Conservation (phyloP, 2,797 vertebrate species). For the Scomberomorus guttatus region DNA sequence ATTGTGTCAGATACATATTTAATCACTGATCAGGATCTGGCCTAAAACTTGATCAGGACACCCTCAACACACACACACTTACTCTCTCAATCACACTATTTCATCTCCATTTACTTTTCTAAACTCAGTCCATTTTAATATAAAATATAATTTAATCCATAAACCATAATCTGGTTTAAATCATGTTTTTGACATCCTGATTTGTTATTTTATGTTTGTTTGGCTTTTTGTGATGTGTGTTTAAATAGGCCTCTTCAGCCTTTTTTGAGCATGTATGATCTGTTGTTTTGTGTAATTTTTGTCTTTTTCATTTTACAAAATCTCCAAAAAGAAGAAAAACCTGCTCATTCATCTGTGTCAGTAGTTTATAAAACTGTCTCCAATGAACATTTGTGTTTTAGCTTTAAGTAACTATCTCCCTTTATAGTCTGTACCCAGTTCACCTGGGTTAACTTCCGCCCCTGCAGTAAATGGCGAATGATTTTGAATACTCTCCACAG, state of each 20-base stretch:
- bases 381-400: slow-evolving; percentile 15
- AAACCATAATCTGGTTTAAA: slow-evolving; percentile 22
- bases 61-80: neutral
- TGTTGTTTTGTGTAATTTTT: slow-evolving; percentile 36
- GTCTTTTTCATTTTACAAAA: slow-evolving; percentile 11
- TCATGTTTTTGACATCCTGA: slow-evolving; percentile 22
- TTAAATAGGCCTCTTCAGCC: slow-evolving; percentile 34
- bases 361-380: slow-evolving; percentile 38
- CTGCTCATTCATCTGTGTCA: slow-evolving; percentile 5
- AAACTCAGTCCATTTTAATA: slow-evolving; percentile 32
- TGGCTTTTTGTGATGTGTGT: slow-evolving; percentile 44
- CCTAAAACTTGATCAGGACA: too few relatives aligned
- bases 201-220: slow-evolving; percentile 33
- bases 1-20: too few relatives aligned
- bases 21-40: too few relatives aligned
- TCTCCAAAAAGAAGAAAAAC: slow-evolving; percentile 25
- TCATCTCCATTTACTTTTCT: neutral
- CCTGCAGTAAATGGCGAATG: slow-evolving; percentile 13
- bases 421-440: slow-evolving; percentile 22
- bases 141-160: slow-evolving; percentile 29
- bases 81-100: neutral
- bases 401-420: slow-evolving; percentile 13
- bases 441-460: slow-evolving; percentile 30
- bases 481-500: slow-evolving; percentile 32
- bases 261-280: slow-evolving; percentile 18